Evolutionary conservation across 1,140 invertebrate genomes (phyloP).

Genomic region (Leptoteleia sp.): DNA sequence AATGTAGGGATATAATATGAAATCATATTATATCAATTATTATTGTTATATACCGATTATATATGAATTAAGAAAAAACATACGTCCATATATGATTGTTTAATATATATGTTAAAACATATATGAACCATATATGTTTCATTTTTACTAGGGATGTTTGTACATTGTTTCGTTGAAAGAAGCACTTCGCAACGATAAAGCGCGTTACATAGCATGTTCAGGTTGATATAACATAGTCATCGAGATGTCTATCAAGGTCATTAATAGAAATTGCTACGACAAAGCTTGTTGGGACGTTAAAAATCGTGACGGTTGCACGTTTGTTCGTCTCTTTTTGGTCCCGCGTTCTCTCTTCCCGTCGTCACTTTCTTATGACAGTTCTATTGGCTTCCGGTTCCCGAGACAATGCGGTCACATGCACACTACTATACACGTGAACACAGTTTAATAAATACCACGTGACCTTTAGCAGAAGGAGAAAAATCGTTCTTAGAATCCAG

Average conservation of each 20-base stretch:
- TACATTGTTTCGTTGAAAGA: too few relatives aligned
- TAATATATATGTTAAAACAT: too few relatives aligned
- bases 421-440: constrained; percentile 15
- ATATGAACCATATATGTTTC: too few relatives aligned
- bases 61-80: too few relatives aligned
- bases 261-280: constrained; percentile 41
- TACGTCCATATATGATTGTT: too few relatives aligned
- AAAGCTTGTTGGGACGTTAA: constrained; percentile 34
- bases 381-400: constrained; percentile 69
- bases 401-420: constrained; percentile 65
- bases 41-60: too few relatives aligned
- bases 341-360: constrained; percentile 52
- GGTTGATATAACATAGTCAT: too few relatives aligned
- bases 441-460: constrained; percentile 41
- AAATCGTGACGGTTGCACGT: constrained; percentile 24
- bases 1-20: too few relatives aligned
- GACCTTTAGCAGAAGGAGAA: constrained; percentile 54
- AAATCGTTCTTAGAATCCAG: constrained; percentile 39
- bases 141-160: too few relatives aligned
- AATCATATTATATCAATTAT: too few relatives aligned
- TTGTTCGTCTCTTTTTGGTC: constrained; percentile 32
- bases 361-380: constrained; percentile 71
- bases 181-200: too few relatives aligned
- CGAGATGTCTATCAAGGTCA: constrained; percentile 56
- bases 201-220: too few relatives aligned